phyloP scores from a whole-genome alignment of 2,113 vertebrate genomes.

The Psettodes erumei region DNA sequence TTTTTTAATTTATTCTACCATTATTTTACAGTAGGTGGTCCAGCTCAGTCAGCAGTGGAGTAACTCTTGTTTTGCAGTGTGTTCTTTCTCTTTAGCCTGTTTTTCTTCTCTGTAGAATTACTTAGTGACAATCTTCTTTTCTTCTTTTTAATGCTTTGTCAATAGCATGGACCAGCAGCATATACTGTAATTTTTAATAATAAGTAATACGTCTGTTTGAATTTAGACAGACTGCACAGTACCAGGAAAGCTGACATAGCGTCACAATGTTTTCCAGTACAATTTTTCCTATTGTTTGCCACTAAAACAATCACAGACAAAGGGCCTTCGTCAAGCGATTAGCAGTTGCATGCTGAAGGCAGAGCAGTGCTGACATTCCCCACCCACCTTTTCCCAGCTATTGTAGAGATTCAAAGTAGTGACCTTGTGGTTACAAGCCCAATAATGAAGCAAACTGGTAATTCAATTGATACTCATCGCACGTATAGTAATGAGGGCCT shows the following conservation, averaged over 20 bases:
- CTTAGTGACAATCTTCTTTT: not conserved
- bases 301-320: not conserved
- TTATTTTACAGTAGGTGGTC: not conserved
- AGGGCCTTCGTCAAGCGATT: not conserved
- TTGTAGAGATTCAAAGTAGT: conserved; percentile 37
- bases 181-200: not conserved
- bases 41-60: not conserved
- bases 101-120: not conserved
- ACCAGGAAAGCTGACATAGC: not conserved
- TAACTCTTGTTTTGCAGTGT: not conserved
- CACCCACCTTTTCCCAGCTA: conserved; percentile 5
- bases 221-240: not conserved
- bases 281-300: not conserved
- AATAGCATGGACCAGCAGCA: not conserved
- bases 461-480: conserved; percentile 50
- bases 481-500: conserved; percentile 28
- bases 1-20: not conserved
- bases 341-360: not conserved
- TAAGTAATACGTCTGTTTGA: not conserved
- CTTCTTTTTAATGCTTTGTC: not conserved
- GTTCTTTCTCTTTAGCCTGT: not conserved
- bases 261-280: not conserved
- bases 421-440: conserved; percentile 38
- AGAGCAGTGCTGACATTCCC: conserved; percentile 18
- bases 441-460: conserved; percentile 47